Base-by-base conservation (phyloP, 2,113 vertebrate genomes). In the Nanorana parkeri region DNA sequence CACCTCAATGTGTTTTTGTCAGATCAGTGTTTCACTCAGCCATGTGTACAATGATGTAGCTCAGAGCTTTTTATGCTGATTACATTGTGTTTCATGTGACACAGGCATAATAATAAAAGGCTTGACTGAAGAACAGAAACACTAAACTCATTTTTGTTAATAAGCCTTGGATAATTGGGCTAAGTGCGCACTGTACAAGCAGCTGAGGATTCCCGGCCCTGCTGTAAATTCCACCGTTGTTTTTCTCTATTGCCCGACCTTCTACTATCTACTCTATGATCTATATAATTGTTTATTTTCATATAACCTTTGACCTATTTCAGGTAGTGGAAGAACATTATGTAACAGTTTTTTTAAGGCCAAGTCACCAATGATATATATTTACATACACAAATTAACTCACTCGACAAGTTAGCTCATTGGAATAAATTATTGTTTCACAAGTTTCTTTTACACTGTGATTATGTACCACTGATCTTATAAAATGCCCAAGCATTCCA, bases 231-330 rank as follows among this genome's bases (percentile, higher is more conserved):
- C 66, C 29, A 10, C n/a, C 52, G 8, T 8, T 13, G 15, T 65
- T 21, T 65, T 65, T 65, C 41, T 65, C 54, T 54, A 78, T 78
- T 54, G 24, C 47, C 19, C 8, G 8, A 20, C 54, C 63, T 55
- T 20, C 65, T 52, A 8, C 24, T 52, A 29, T 56, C 24, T 32
- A 10, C 26, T 55, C 20, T 24, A 52, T 23, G 24, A 24, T 11
- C 65, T 66, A 58, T 79, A 68, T 68, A 68, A 20, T 58, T 79
- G 52, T 79, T 29, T 41, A 32, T 78, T 78, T 19, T 36, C 15
- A 24, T 5, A 7, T 17, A 24, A 20, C 24, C n/a, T 79, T 68
- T 58, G 52, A 78, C 64, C 54, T 13, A 32, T 47, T 67, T n/a
- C 41, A 54, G 15, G 3, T 16, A 19, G 21, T 15, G 36, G 64